Conservation (phyloP, 2,797 vertebrate genomes). For the Ataeniobius toweri region DNA sequence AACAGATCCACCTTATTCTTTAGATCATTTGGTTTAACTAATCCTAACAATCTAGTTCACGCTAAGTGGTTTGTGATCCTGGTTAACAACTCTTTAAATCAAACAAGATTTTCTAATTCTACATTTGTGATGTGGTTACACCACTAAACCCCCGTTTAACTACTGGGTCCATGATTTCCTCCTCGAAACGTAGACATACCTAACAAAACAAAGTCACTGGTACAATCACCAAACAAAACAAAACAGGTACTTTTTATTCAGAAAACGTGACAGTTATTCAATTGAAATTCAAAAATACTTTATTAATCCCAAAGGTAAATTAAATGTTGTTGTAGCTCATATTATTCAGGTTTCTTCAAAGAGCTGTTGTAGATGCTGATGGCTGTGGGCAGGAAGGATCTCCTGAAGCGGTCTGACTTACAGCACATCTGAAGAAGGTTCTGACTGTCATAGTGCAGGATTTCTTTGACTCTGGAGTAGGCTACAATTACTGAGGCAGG, state of each 20-base stretch:
- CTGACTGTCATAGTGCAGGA: too few species aligned
- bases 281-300: too few species aligned
- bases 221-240: not conserved
- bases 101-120: not conserved
- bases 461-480: too few species aligned
- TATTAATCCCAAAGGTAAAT: too few species aligned
- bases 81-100: not conserved
- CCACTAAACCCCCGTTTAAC: not conserved
- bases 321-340: too few species aligned
- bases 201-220: not conserved
- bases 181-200: not conserved
- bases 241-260: not conserved
- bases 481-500: too few species aligned
- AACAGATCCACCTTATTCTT: not conserved
- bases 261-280: not conserved
- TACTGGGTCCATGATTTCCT: not conserved
- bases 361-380: too few species aligned
- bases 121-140: not conserved
- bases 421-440: too few species aligned
- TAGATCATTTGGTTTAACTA: not conserved
- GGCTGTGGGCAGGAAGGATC: too few species aligned
- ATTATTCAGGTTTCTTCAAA: too few species aligned
- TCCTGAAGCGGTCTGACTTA: too few species aligned
- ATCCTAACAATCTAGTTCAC: not conserved
- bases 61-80: not conserved